Conservation (phyloP, 1,140 invertebrate species). For the Bombyx mandarina region DNA sequence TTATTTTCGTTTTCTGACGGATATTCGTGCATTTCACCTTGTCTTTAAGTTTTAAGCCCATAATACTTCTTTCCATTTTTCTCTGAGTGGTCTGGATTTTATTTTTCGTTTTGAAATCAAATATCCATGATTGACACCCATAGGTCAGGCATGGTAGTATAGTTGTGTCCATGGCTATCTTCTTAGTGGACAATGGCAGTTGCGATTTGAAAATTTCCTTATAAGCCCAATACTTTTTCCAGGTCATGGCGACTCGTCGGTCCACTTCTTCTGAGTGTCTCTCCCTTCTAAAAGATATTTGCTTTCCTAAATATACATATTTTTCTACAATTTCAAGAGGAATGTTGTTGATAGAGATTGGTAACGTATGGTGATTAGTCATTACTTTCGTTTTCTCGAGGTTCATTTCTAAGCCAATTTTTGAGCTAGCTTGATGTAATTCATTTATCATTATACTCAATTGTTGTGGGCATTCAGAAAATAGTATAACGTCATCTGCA, state of each 20-base stretch:
- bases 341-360: neutral
- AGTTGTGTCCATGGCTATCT: conserved; percentile 6
- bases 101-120: conserved; percentile 1
- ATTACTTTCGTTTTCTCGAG: too few species aligned
- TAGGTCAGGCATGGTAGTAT: conserved; percentile 5
- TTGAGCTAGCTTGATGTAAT: too few species aligned
- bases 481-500: neutral
- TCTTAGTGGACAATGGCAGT: conserved; percentile 2
- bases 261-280: conserved; percentile 11
- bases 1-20: too few species aligned
- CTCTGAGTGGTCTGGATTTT: conserved; percentile 1
- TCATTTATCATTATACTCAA: neutral
- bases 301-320: conserved; percentile 11
- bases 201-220: conserved; percentile 6
- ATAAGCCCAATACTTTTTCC: conserved; percentile 1
- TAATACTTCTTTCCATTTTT: neutral
- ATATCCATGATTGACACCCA: neutral
- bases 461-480: neutral
- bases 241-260: conserved; percentile 7
- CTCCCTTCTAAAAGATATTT: conserved; percentile 9
- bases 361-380: too few species aligned
- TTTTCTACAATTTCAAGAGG: neutral
- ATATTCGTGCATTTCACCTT: too few species aligned
- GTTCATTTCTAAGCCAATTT: too few species aligned
- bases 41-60: too few species aligned